Base-by-base conservation (phyloP, 2,888 invertebrate genomes). In the Timandra comae region DNA sequence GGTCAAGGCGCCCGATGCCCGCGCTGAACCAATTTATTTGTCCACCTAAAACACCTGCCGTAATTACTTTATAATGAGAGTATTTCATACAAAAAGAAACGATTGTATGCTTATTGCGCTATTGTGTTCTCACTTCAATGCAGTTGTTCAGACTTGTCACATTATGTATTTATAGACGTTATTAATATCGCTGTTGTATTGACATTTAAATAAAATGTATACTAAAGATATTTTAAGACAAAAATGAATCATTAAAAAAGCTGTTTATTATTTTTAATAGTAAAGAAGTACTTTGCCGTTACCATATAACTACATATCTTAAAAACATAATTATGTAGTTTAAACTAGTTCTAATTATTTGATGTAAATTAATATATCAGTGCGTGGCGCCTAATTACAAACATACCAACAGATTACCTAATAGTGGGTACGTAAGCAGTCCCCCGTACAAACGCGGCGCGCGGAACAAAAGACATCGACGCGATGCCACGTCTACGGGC, bases 1-100 rank as follows among this genome's bases (percentile, higher is more conserved):
- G 73, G 76, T 77, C 76, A 77, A 76, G 78, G 78, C 52, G 52
- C 49, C 43, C 43, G 41, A 47, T 47, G 49, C 46, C 57, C 54
- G 61, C 55, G 61, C 49, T 60, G 58, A 51, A 62, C 56, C 52
- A 60, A 59, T 66, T 67, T 62, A 56, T 55, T 43, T 42, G 42
- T 41, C 46, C 31, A 39, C 42, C 42, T 40, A 46, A 46, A 40
- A 53, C 45, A 41, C 43, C 38, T 12, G 42, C 43, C 47, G 53
- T 53, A 56, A 58, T 55, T 54, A 52, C 37, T 36, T 38, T 46
- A 34, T 38, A 44, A 40, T 42, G 35, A 38, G 33, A 39, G 38
- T 27, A 37, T 43, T 42, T 33, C 27, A 29, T 30, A 40, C 35
- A 45, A 42, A 47, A 45, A 44, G 34, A 22, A 31, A 29, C 13